These are phyloP conservation scores for Nomada ruficornis DNA, from an alignment of 2,888 invertebrate genomes.

Conservation along the genomic window DNA sequence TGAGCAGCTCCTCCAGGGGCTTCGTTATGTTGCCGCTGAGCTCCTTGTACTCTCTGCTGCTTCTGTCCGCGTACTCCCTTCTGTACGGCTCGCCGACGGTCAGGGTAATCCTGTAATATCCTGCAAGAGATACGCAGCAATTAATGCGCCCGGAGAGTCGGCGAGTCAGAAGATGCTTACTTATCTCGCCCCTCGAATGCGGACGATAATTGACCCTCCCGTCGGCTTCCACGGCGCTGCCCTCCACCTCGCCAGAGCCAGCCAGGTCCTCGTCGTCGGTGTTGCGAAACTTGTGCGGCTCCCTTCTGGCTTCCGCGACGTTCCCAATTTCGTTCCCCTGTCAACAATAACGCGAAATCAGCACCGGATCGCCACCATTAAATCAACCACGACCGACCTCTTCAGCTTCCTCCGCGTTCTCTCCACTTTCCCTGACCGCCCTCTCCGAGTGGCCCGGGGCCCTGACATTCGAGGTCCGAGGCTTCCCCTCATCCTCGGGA, in stretches of 20 bases:
- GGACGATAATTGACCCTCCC: neutral
- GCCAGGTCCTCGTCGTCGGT: slow-evolving; percentile 78
- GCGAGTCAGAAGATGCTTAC: slow-evolving; percentile 49
- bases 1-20: slow-evolving; percentile 87
- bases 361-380: too few relatives aligned
- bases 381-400: slow-evolving; percentile 33
- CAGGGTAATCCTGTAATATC: slow-evolving; percentile 86
- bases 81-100: slow-evolving; percentile 88
- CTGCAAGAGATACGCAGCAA: slow-evolving; percentile 74
- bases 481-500: neutral
- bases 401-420: slow-evolving; percentile 56
- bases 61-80: slow-evolving; percentile 86
- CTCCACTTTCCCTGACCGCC: slow-evolving; percentile 65
- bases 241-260: slow-evolving; percentile 80
- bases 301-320: slow-evolving; percentile 59
- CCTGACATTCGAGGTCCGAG: slow-evolving; percentile 17
- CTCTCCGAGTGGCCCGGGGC: slow-evolving; percentile 43
- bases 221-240: slow-evolving; percentile 67
- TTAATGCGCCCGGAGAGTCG: neutral
- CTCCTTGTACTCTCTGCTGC: slow-evolving; percentile 86
- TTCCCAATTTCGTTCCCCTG: slow-evolving; percentile 67
- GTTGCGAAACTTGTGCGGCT: slow-evolving; percentile 51
- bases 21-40: slow-evolving; percentile 87
- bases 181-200: slow-evolving; percentile 35
- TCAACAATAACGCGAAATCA: slow-evolving; percentile 24